Percentiles rank a stretch among this genome's conserved stretches.
These are phyloP conservation scores for Hypselothyrea guttata DNA, from an alignment of 2,888 invertebrate genomes.

Conservation along the genomic window DNA sequence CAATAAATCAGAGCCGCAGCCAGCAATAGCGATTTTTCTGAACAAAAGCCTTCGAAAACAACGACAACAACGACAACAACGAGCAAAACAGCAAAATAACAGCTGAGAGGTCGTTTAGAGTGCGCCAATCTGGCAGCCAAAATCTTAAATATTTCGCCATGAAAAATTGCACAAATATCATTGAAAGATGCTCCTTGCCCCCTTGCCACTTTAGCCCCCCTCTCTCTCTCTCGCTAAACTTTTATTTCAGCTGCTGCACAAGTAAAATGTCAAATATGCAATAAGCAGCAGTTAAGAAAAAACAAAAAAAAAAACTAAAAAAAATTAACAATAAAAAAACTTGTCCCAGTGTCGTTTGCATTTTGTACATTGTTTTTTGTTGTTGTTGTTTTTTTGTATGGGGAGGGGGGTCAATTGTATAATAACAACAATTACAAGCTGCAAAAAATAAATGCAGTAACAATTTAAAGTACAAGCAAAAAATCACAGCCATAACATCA, in stretches of 20 bases:
- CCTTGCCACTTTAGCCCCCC: no score
- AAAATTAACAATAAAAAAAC: slow-evolving; percentile 7
- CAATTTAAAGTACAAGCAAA: slow-evolving; percentile 58
- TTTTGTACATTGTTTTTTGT: slow-evolving; percentile 46
- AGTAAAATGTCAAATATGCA: slow-evolving; percentile 76
- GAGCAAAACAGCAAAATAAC: slow-evolving; percentile 4
- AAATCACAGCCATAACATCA: slow-evolving; percentile 53
- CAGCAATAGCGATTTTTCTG: slow-evolving; percentile 31
- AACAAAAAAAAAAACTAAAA: slow-evolving; percentile 21
- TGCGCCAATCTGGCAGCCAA: slow-evolving; percentile 54
- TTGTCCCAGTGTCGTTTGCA: slow-evolving; percentile 46
- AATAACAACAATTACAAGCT: slow-evolving; percentile 72
- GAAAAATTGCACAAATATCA: slow-evolving; percentile 69
- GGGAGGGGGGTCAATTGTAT: slow-evolving; percentile 55
- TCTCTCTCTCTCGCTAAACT: not conserved
- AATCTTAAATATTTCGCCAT: slow-evolving; percentile 68
- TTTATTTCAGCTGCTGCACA: slow-evolving; percentile 47
- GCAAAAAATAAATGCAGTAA: slow-evolving; percentile 66
- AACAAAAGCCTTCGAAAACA: slow-evolving; percentile 49
- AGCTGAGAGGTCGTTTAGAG: slow-evolving; percentile 49
- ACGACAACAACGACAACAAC: slow-evolving; percentile 13
- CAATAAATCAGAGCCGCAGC: slow-evolving; percentile 72
- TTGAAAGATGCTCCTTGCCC: slow-evolving; percentile 43
- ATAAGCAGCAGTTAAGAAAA: slow-evolving; percentile 34
- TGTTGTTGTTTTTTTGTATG: slow-evolving; percentile 32